Conservation (phyloP, 37 sponge, comb jelly and placozoan genomes). For the Halisarca cf. caerulea region DNA sequence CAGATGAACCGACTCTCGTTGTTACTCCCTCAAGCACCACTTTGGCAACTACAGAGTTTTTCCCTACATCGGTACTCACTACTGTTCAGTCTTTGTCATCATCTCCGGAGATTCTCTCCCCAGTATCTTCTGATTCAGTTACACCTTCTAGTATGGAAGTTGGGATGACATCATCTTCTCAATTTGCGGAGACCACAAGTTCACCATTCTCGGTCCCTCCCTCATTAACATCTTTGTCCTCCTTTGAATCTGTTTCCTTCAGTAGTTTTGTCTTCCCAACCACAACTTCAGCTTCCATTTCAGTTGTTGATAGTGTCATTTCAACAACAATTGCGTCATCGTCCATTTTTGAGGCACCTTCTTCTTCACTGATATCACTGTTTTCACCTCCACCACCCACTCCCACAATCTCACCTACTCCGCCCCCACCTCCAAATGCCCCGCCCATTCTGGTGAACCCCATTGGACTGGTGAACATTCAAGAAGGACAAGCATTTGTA, state of each 20-base stretch:
- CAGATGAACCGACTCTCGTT: no score
- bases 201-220: not conserved
- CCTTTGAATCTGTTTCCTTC: not conserved
- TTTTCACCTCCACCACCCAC: not conserved
- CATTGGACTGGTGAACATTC: constrained; percentile 27
- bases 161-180: no score
- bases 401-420: constrained; percentile 13
- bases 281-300: not conserved
- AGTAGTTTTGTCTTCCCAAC: constrained; percentile 6
- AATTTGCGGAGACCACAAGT: not conserved
- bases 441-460: constrained; percentile 45
- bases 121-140: no score
- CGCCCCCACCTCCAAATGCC: not conserved
- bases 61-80: no score
- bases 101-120: no score
- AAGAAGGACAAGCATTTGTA: constrained; percentile 47
- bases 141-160: no score
- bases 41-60: no score
- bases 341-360: not conserved
- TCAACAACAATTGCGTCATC: not conserved
- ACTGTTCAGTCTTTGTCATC: no score
- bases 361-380: not conserved
- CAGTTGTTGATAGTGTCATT: not conserved
- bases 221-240: not conserved
- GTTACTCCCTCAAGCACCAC: no score